Evolutionary conservation across 2,888 invertebrate genomes (phyloP), one percentile per base, ranked within the genome.

Genomic region (Trichacis sp.): DNA sequence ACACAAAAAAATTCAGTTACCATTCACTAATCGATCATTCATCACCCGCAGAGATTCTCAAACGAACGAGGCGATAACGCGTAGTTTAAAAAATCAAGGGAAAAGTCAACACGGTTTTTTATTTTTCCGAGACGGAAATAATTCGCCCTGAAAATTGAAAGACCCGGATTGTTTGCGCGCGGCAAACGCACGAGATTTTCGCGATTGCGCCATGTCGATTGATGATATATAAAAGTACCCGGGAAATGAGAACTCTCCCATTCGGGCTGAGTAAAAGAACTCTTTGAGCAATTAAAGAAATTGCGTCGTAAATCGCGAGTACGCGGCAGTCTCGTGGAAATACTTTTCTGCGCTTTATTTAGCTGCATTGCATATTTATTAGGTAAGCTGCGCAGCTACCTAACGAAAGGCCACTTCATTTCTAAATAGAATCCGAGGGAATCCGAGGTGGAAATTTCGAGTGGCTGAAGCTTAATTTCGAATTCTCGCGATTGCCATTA

Each of bases 281-380:
- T 49, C 71, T 66, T 45, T 64, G 54, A 64, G 71, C 70, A 75
- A 77, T 74, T 75, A 77, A 74, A 74, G 72, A 71, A 74, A 76
- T 72, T 69, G 71, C 55, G 62, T 53, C 68, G 68, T 72, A 70
- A 75, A 74, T 71, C 69, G 61, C 45, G 38, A 46, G 45, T 42
- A 57, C 48, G 61, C 48, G 57, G 57, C 45, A 59, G 64, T 63
- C 68, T 64, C 64, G 62, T 67, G 46, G 55, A 52, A 40, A 64
- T 48, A 53, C 57, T 18, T 51, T 61, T 55, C 71, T 67, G 55
- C 61, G 55, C 64, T 73, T 76, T 77, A 77, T 74, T 78, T 75
- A 73, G 65, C 68, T 68, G 62, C 73, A 73, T 77, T 80, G 80
- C 77, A 81, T 82, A 82, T 81, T 81, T 79, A 82, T 82, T 73